phyloP scores from a whole-genome alignment of 37 sponge, comb jelly and placozoan genomes.

The Haliclona indistincta region DNA sequence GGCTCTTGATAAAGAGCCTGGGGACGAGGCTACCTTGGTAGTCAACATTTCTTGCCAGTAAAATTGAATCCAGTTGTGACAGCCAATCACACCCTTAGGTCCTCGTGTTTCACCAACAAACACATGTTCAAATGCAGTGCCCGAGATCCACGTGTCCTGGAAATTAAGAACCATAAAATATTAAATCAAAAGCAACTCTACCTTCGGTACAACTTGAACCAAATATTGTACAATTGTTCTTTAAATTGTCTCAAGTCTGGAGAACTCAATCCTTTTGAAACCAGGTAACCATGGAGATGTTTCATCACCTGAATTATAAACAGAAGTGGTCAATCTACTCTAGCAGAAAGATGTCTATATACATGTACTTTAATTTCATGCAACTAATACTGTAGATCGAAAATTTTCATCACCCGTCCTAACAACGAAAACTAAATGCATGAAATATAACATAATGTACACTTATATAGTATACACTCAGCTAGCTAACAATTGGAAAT shows the following conservation, averaged over 20 bases:
- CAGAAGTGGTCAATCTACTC: no score
- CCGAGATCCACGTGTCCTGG: slow-evolving; percentile 47
- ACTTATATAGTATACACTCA: neutral
- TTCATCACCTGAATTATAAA: slow-evolving; percentile 76
- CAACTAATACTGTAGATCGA: no score
- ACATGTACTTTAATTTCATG: no score
- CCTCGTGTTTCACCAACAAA: slow-evolving; percentile 93
- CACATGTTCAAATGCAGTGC: slow-evolving; percentile 93
- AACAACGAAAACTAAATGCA: neutral
- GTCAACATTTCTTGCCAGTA: slow-evolving; percentile 90
- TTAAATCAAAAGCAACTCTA: slow-evolving; percentile 5
- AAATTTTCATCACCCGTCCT: neutral
- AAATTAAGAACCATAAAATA: neutral
- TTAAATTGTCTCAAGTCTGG: slow-evolving; percentile 65
- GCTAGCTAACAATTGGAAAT: neutral
- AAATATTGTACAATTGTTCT: slow-evolving; percentile 78
- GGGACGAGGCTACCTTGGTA: slow-evolving; percentile 90
- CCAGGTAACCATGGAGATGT: slow-evolving; percentile 66
- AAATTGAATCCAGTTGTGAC: slow-evolving; percentile 98
- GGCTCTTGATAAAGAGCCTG: no score
- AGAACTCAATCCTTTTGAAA: slow-evolving; percentile 59
- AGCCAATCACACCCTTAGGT: slow-evolving; percentile 70
- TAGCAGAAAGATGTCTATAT: no score
- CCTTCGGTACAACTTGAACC: slow-evolving; percentile 82
- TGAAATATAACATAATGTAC: neutral